Evolutionary conservation across 1,140 invertebrate species (phyloP), one percentile per base, ranked within the genome.

Genomic region (Scaptomyza graminum): DNA sequence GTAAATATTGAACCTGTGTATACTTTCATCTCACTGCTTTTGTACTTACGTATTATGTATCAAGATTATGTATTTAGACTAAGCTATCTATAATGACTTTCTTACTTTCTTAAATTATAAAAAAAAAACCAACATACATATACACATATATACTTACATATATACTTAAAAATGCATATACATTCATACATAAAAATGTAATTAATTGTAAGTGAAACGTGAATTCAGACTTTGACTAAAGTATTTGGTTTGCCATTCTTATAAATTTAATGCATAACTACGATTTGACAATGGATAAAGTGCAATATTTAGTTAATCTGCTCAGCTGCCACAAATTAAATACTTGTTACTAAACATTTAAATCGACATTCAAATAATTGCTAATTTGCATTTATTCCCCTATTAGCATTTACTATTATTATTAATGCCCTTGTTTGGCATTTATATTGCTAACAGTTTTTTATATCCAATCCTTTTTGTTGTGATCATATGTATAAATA

Each of bases 1-100:
- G 63, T 72, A 72, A n/a, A n/a, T n/a, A n/a, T n/a, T n/a, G n/a
- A n/a, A 72, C 41, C 51, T 67, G 69, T 72, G 63, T 72, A 67
- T 66, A 59, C 49, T 59, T 72, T 60, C 55, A 55, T 54, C 49
- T 60, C 54, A 60, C 54, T 49, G 69, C 64, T 72, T 72, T 72
- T 72, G 60, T 72, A 72, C 55, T 49, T 56, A 59, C 37, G 55
- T 57, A 59, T 46, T 49, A 59, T 46, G 55, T 65, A 59, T 46
- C 61, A 66, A 39, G 12, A 56, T 25, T 54, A 62, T 66, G 13
- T 16, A 34, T 49, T 16, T 61, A 61, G 25, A 37, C 8, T 65
- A 67, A 72, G 68, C 69, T 59, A 67, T 56, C 43, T 43, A 52
- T 66, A 65, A 44, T 15, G 47, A 59, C 62, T 71, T 71, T 66